Evolutionary conservation across 2,113 vertebrate species (phyloP), one percentile per base, ranked within the genome.

Genomic region (Chaetura pelagica): DNA sequence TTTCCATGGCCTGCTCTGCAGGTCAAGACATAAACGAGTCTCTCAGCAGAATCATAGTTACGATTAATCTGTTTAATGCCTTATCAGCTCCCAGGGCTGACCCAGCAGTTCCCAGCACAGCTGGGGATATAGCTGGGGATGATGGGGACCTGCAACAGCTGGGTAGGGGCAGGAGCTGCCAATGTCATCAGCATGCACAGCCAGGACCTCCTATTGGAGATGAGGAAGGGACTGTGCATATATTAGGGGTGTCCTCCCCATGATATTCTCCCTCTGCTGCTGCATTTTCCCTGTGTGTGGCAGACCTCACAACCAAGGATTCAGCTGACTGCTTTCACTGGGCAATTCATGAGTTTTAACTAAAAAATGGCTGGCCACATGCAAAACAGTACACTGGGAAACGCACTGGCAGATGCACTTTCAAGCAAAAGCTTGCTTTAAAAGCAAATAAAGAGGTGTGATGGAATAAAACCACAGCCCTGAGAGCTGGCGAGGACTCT

Each of bases 311-410:
- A 85, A 82, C 62, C 62, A 49, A 78, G 51, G 34, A 57, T 61
- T 75, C 54, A 84, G 79, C 91, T 90, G 94, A 90, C 72, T 77
- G 95, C 55, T 82, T 97, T 93, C 83, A 87, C 71, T 69, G 76
- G 89, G 92, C 94, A 96, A 96, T 97, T 96, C 88, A 95, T 61
- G 94, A 89, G 79, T 89, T 91, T 96, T 94, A 96, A 95, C 84
- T 92, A 77, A 95, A 94, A 91, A 96, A 96, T 81, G 95, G 84
- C 81, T 94, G 94, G 87, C 86, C 77, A 62, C 69, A 34, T 89
- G 83, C 79, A 97, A 97, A 98, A 94, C 74, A 94, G 94, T 80
- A 94, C 87, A 89, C 82, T 46, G 92, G 87, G 74, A 96, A 97
- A 96, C 84, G 90, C 90, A 96, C 80, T 74, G 84, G 93, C 73